Conservation (phyloP, 2,888 invertebrate genomes). For the Bursaphelenchus okinawaensis region DNA sequence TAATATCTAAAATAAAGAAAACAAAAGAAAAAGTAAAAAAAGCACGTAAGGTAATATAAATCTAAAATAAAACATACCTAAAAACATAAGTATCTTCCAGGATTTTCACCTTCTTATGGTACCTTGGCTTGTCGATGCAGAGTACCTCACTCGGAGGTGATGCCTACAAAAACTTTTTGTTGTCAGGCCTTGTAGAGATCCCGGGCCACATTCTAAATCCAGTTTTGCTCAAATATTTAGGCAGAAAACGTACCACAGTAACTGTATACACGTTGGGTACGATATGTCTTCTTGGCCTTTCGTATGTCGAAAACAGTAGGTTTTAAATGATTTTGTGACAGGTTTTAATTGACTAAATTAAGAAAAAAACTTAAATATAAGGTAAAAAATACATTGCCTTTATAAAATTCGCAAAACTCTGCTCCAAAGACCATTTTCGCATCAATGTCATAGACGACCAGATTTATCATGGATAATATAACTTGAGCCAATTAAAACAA, state of each 20-base stretch:
- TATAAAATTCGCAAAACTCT: too few relatives aligned
- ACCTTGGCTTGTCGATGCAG: not conserved
- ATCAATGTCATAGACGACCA: not conserved
- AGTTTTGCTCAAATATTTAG: not conserved
- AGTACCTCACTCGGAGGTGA: constrained; percentile 44
- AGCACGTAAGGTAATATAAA: not conserved
- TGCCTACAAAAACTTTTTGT: constrained; percentile 40
- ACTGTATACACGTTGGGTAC: not conserved
- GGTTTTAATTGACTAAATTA: not conserved
- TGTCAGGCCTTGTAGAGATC: constrained; percentile 44
- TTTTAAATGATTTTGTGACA: too few relatives aligned
- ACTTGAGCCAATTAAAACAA: too few relatives aligned
- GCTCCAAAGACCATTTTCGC: too few relatives aligned
- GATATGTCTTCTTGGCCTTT: not conserved
- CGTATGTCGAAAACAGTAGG: not conserved
- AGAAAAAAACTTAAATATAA: too few relatives aligned
- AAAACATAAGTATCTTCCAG: too few relatives aligned
- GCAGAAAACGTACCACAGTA: not conserved
- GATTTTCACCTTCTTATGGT: not conserved
- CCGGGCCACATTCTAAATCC: constrained; percentile 19
- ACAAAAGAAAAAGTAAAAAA: not conserved
- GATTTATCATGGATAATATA: too few relatives aligned
- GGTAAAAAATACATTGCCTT: too few relatives aligned
- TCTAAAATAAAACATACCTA: not conserved
- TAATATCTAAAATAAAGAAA: too few relatives aligned